Percentiles rank a stretch among this genome's conserved stretches.
phyloP scores from a whole-genome alignment of 2,888 invertebrate genomes.

The Ariolimax columbianus region DNA sequence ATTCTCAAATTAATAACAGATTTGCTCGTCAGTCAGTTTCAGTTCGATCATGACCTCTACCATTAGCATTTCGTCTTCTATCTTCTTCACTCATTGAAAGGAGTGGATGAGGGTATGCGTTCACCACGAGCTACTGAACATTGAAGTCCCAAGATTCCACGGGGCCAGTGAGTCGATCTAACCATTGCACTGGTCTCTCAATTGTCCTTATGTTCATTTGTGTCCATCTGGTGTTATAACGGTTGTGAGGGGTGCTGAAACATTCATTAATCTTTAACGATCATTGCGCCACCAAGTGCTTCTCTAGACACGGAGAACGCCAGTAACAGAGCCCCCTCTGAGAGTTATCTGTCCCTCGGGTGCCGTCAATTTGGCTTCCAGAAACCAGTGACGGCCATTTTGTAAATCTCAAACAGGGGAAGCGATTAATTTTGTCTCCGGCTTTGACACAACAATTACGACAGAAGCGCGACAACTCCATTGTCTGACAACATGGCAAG shows the following conservation, averaged over 20 bases:
- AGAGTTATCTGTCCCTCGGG: slow-evolving; percentile 34
- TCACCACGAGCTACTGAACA: background rate
- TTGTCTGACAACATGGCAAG: slow-evolving; percentile 12
- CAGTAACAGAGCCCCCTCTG: background rate
- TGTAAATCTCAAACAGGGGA: slow-evolving; percentile 15
- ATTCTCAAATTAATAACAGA: slow-evolving; percentile 19
- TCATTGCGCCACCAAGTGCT: slow-evolving; percentile 31
- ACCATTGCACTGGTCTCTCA: background rate
- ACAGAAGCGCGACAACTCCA: slow-evolving; percentile 14
- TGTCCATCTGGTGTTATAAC: slow-evolving; percentile 35
- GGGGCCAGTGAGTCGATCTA: background rate
- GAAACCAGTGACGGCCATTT: slow-evolving; percentile 5
- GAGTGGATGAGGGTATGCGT: background rate
- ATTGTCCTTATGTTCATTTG: background rate
- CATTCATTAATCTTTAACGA: slow-evolving; percentile 47
- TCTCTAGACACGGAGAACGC: slow-evolving; percentile 3
- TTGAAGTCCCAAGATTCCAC: background rate
- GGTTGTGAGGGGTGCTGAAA: slow-evolving; percentile 25
- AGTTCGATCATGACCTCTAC: background rate
- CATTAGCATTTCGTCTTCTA: background rate
- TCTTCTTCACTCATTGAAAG: background rate
- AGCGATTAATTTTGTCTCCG: slow-evolving; percentile 40
- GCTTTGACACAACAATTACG: slow-evolving; percentile 40
- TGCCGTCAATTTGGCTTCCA: slow-evolving; percentile 25
- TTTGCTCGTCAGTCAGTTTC: slow-evolving; percentile 11